Evolutionary conservation across 2,888 invertebrate species (phyloP).

Genomic region (Thereva unica): DNA sequence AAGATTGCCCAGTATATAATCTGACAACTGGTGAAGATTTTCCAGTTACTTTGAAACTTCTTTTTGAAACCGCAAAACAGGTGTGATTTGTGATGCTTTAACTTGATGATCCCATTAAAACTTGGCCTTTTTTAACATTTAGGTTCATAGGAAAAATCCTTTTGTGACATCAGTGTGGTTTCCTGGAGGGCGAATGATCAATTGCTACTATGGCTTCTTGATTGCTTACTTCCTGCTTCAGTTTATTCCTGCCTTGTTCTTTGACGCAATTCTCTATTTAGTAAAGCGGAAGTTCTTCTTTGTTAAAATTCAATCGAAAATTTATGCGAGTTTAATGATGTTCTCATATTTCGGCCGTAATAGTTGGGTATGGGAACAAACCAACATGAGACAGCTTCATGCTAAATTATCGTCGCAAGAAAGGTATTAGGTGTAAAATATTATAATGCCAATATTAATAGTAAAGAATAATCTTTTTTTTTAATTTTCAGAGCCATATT

Average conservation of each 20-base stretch:
- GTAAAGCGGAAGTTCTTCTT: slow-evolving; percentile 25
- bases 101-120: background rate
- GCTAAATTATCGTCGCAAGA: slow-evolving; percentile 20
- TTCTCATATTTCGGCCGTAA: slow-evolving; percentile 28
- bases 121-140: background rate
- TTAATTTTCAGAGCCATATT: slow-evolving; percentile 14
- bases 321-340: slow-evolving; percentile 15
- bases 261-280: slow-evolving; percentile 58
- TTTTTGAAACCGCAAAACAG: slow-evolving; percentile 53
- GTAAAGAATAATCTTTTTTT: background rate
- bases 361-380: slow-evolving; percentile 31
- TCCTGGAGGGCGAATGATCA: slow-evolving; percentile 51
- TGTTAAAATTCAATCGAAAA: slow-evolving; percentile 29
- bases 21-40: slow-evolving; percentile 63
- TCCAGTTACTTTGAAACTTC: slow-evolving; percentile 62
- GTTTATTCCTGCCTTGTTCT: slow-evolving; percentile 62
- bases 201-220: slow-evolving; percentile 56
- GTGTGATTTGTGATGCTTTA: slow-evolving; percentile 35
- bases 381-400: slow-evolving; percentile 18
- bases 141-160: slow-evolving; percentile 54
- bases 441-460: background rate
- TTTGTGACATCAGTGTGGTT: slow-evolving; percentile 59
- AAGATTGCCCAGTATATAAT: slow-evolving; percentile 60
- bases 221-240: slow-evolving; percentile 61
- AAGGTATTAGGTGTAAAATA: background rate